These are phyloP conservation scores for Anguilla obscura DNA, from an alignment of 2,797 vertebrate species.

Conservation along the genomic window DNA sequence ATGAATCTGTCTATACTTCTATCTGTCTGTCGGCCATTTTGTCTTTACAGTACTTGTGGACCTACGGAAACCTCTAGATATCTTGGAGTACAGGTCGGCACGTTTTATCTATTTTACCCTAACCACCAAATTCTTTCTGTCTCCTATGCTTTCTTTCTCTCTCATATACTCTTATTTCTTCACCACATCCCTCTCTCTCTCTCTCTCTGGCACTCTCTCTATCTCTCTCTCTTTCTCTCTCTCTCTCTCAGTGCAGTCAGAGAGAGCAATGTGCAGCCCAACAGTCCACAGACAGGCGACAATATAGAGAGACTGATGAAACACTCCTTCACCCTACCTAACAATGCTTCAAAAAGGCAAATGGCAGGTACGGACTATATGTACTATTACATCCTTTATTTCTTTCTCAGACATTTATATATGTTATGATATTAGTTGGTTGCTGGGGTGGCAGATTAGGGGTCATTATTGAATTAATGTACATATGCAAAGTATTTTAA, in stretches of 20 bases:
- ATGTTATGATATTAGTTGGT: background rate
- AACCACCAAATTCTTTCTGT: constrained; percentile 20
- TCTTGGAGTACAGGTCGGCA: background rate
- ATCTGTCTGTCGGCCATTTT: background rate
- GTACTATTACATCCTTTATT: background rate
- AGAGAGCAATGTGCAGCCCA: constrained; percentile 57
- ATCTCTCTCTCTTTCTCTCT: constrained; percentile 40
- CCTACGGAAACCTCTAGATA: background rate
- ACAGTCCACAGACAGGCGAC: constrained; percentile 42
- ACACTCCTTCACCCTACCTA: constrained; percentile 32
- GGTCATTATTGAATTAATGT: background rate
- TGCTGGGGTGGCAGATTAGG: background rate
- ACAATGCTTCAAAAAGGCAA: constrained; percentile 43
- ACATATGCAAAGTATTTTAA: constrained; percentile 17
- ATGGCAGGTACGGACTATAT: constrained; percentile 52
- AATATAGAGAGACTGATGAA: constrained; percentile 19
- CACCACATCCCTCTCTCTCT: constrained; percentile 52
- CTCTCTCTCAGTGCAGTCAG: constrained; percentile 68
- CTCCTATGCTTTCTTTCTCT: constrained; percentile 37
- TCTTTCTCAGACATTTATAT: background rate
- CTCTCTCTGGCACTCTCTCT: constrained; percentile 51
- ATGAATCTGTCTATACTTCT: constrained; percentile 28
- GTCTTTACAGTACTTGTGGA: background rate
- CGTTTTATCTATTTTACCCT: background rate
- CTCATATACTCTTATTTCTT: background rate